These are phyloP conservation scores for Empidonax alnorum DNA, from an alignment of 2,113 vertebrate species.

Conservation along the genomic window DNA sequence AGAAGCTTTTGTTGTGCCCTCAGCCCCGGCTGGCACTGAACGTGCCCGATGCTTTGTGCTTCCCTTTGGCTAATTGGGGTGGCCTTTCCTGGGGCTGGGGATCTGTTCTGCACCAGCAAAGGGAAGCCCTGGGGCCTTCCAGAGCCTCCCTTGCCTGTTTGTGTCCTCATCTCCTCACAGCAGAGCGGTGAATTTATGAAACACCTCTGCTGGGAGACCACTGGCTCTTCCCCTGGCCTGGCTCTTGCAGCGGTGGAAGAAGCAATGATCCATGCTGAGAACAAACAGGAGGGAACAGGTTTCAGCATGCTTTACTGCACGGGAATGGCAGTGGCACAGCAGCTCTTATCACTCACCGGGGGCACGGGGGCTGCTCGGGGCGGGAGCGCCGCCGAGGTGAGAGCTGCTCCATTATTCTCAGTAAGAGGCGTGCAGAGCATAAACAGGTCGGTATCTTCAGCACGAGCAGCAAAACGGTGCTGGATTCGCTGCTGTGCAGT, in stretches of 20 bases:
- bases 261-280: constrained; percentile 52
- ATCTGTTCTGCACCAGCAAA: accelerated
- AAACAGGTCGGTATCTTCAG: background rate
- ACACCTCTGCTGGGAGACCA: background rate
- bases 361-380: background rate
- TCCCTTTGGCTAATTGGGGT: background rate
- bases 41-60: background rate
- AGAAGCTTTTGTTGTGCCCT: background rate
- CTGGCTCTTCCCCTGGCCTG: background rate
- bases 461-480: background rate
- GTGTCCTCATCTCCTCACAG: background rate
- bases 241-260: background rate
- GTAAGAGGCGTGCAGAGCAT: background rate
- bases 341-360: constrained; percentile 6
- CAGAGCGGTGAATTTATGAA: background rate
- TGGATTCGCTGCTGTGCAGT: background rate
- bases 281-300: constrained; percentile 25
- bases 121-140: background rate
- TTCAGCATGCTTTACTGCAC: constrained; percentile 21
- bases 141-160: background rate
- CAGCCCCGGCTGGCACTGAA: background rate
- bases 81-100: background rate
- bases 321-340: background rate
- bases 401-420: constrained; percentile 9
- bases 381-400: background rate